These are phyloP conservation scores for Rhynchophorus ferrugineus DNA, from an alignment of 1,140 invertebrate genomes.

Conservation along the genomic window DNA sequence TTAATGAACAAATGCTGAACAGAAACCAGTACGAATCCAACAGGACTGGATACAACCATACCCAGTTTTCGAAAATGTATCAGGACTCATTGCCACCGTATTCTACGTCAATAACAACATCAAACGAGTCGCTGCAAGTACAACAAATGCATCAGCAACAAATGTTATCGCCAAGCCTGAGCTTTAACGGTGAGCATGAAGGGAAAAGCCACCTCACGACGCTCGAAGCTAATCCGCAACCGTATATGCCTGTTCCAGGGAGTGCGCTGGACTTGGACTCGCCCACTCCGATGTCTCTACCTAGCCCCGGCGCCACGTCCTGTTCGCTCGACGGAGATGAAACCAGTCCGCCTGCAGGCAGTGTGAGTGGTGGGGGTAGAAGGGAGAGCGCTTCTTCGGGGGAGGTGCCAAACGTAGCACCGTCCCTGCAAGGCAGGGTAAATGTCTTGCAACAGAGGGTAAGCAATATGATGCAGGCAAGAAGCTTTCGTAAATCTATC, in stretches of 20 bases:
- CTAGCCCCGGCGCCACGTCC: conserved; percentile 61
- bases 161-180: conserved; percentile 59
- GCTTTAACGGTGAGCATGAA: conserved; percentile 49
- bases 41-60: conserved; percentile 32
- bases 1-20: conserved; percentile 38
- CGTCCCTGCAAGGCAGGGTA: conserved; percentile 56
- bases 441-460: conserved; percentile 79
- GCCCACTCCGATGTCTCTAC: conserved; percentile 68
- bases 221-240: too few relatives aligned
- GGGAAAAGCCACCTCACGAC: too few relatives aligned
- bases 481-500: too few relatives aligned
- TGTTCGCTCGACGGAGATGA: conserved; percentile 57
- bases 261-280: conserved; percentile 65
- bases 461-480: conserved; percentile 48
- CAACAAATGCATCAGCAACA: conserved; percentile 55
- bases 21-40: conserved; percentile 18
- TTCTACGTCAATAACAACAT: conserved; percentile 32
- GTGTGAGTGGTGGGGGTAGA: conserved; percentile 50
- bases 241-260: conserved; percentile 39
- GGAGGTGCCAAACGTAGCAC: conserved; percentile 36
- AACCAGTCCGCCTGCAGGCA: conserved; percentile 48
- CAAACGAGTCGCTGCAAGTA: conserved; percentile 47
- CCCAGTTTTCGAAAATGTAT: conserved; percentile 41
- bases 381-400: conserved; percentile 32
- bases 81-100: conserved; percentile 40